phyloP scores from a whole-genome alignment of 2,113 vertebrate genomes.

The Chloroceryle aenea region DNA sequence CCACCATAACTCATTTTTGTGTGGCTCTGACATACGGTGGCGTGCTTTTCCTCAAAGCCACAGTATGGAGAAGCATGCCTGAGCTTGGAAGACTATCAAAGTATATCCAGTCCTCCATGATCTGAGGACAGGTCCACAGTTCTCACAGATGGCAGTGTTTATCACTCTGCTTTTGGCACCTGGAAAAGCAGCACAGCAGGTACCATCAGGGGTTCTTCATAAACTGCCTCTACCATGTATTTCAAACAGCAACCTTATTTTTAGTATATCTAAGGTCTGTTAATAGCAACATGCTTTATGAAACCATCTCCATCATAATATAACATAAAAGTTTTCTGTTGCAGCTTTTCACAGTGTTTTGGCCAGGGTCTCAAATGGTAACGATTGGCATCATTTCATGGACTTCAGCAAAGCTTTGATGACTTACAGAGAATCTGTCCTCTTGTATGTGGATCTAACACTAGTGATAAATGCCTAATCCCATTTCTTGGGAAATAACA shows the following conservation, averaged over 20 bases:
- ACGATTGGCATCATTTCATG: background rate
- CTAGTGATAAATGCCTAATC: conserved; percentile 11
- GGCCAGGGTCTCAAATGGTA: conserved; percentile 7
- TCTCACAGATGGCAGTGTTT: conserved; percentile 24
- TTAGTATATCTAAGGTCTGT: background rate
- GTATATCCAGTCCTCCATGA: background rate
- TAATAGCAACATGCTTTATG: conserved; percentile 8
- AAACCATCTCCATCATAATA: background rate
- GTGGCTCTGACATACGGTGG: background rate
- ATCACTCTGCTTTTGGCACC: conserved; percentile 18
- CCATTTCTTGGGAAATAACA: conserved; percentile 2
- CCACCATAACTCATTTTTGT: background rate
- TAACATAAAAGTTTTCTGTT: conserved; percentile 24
- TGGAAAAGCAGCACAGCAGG: conserved; percentile 30
- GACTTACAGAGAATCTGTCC: conserved; percentile 20
- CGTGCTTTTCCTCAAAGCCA: background rate
- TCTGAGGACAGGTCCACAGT: conserved; percentile 6
- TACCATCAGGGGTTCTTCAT: background rate
- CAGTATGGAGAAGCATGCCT: background rate
- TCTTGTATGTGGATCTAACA: background rate
- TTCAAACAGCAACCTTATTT: conserved; percentile 8
- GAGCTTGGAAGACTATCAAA: conserved; percentile 2
- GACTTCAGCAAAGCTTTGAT: conserved; percentile 31
- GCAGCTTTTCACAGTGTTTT: conserved; percentile 14
- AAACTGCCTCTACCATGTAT: background rate